Conservation (phyloP, 2,797 vertebrate genomes). For the Tarsius wallacei region DNA sequence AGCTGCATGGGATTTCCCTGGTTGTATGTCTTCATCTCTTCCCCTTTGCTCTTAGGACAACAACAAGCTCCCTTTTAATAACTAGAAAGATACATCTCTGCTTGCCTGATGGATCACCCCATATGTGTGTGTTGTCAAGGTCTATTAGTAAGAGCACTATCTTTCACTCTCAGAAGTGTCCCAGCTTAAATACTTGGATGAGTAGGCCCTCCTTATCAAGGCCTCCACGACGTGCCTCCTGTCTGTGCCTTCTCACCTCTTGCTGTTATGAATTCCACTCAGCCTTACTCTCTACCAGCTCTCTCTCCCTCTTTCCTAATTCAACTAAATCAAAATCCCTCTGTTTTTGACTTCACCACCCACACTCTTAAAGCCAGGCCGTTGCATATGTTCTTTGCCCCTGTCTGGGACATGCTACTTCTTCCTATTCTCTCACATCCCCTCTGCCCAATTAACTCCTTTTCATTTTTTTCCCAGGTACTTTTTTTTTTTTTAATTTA, state of each 20-base stretch:
- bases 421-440: neutral
- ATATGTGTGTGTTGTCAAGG: neutral
- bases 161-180: neutral
- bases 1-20: neutral
- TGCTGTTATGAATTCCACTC: neutral
- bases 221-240: neutral
- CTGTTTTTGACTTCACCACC: neutral
- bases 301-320: neutral
- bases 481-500: no score
- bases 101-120: no score
- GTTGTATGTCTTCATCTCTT: neutral
- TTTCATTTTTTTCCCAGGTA: neutral
- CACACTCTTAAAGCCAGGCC: neutral
- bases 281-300: neutral
- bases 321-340: neutral
- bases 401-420: neutral
- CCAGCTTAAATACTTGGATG: neutral
- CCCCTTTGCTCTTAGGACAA: neutral
- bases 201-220: neutral
- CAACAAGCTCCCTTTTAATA: neutral
- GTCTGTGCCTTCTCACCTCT: neutral
- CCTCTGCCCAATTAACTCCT: neutral
- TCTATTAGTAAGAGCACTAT: neutral
- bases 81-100: neutral
- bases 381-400: neutral